Evolutionary conservation across 2,888 invertebrate species (phyloP).

Genomic region (Ptycholaimellus sp.): DNA sequence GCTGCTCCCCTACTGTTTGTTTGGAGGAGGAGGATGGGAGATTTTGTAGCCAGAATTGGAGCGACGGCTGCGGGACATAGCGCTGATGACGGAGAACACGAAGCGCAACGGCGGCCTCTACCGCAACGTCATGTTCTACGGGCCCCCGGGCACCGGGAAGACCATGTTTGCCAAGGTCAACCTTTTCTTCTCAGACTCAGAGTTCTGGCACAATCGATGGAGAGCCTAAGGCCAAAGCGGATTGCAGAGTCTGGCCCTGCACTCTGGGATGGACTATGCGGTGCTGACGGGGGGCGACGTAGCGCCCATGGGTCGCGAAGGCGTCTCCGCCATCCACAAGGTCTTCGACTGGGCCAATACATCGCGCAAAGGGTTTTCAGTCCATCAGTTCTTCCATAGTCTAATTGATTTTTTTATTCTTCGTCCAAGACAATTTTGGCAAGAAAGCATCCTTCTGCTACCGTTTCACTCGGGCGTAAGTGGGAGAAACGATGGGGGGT

Average conservation of each 20-base stretch:
- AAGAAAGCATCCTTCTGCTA: too few relatives aligned
- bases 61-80: slow-evolving; percentile 69
- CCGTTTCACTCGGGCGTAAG: too few relatives aligned
- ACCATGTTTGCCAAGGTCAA: slow-evolving; percentile 68
- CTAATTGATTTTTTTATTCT: too few relatives aligned
- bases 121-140: slow-evolving; percentile 86
- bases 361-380: slow-evolving; percentile 33
- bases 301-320: slow-evolving; percentile 85
- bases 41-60: slow-evolving; percentile 49
- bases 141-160: slow-evolving; percentile 92
- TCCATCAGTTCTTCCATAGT: too few relatives aligned
- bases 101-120: slow-evolving; percentile 74
- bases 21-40: background rate
- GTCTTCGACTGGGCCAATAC: slow-evolving; percentile 42
- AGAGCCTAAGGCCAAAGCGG: too few relatives aligned
- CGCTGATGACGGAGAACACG: slow-evolving; percentile 93
- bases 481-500: too few relatives aligned
- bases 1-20: too few relatives aligned
- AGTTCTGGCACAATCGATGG: too few relatives aligned
- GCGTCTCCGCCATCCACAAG: slow-evolving; percentile 92
- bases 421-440: too few relatives aligned
- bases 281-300: slow-evolving; percentile 96
- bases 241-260: slow-evolving; percentile 73
- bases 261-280: slow-evolving; percentile 96
- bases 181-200: too few relatives aligned